Evolutionary conservation across 2,113 vertebrate species (phyloP).

Genomic region (Marmota flaviventris): DNA sequence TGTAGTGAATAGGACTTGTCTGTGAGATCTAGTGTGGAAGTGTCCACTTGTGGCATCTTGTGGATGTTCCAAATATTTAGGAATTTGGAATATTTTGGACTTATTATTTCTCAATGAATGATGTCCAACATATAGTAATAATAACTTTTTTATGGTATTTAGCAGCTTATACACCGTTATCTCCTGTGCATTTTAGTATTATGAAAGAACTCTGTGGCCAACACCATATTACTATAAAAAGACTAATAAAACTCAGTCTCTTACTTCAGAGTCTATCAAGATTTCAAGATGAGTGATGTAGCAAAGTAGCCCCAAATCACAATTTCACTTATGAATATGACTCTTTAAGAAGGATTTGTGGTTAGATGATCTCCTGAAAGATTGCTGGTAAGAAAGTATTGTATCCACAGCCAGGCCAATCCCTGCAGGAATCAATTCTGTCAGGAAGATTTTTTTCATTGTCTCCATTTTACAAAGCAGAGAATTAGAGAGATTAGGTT

Average conservation of each 20-base stretch:
- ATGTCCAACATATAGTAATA: background rate
- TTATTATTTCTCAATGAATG: background rate
- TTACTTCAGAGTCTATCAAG: background rate
- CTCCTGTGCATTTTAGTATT: background rate
- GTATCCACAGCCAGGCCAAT: background rate
- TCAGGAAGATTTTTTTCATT: background rate
- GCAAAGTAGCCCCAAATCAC: background rate
- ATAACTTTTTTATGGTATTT: background rate
- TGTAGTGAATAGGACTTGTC: background rate
- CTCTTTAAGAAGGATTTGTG: background rate
- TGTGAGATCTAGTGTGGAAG: background rate
- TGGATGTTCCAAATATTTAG: background rate
- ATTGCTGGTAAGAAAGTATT: background rate
- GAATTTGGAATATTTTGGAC: background rate
- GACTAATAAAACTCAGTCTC: background rate
- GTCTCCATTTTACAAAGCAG: background rate
- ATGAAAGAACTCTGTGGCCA: background rate
- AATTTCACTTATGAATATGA: background rate
- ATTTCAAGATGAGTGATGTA: background rate
- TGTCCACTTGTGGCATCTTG: background rate
- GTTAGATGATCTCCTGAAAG: background rate
- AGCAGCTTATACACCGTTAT: background rate
- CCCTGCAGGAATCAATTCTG: background rate
- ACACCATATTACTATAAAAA: no score
- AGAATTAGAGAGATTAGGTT: constrained; percentile 26